Percentiles rank a stretch among this genome's conserved stretches.
Conservation (phyloP, 2,797 vertebrate species). For the Prunella strophiata region DNA sequence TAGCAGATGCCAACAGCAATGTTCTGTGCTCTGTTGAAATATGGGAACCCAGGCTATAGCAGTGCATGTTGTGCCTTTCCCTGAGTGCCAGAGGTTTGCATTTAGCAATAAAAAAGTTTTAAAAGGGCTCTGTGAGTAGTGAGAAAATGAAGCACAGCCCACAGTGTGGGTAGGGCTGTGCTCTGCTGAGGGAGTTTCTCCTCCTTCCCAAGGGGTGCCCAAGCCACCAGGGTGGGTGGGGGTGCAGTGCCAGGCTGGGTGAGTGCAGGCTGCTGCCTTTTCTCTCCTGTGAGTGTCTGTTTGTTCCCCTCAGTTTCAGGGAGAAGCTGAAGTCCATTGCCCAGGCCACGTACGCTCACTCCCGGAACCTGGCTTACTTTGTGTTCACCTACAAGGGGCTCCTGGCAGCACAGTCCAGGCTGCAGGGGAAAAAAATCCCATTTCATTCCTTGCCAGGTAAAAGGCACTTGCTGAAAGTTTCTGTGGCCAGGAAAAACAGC, state of each 20-base stretch:
- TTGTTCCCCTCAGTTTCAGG: slow-evolving; percentile 80
- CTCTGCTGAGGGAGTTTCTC: neutral
- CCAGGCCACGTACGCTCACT: slow-evolving; percentile 91
- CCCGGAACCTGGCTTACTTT: slow-evolving; percentile 90
- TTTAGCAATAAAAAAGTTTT: too few relatives aligned
- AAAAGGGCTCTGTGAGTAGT: neutral
- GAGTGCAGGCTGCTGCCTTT: neutral
- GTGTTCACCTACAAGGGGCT: slow-evolving; percentile 94
- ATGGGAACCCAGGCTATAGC: neutral
- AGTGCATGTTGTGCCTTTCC: rapidly evolving
- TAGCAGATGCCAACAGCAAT: neutral
- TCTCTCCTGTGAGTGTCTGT: neutral
- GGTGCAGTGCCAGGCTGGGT: neutral
- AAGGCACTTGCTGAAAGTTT: neutral
- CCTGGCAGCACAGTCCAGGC: slow-evolving; percentile 81
- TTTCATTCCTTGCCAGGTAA: slow-evolving; percentile 95
- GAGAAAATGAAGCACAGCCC: rapidly evolving
- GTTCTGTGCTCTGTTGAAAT: rapidly evolving
- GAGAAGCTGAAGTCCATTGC: slow-evolving; percentile 89
- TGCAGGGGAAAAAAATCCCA: slow-evolving; percentile 87
- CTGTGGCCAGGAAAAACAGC: neutral
- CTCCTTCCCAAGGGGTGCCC: neutral
- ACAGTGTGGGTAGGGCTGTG: neutral
- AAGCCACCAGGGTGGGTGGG: neutral
- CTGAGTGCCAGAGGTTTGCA: neutral